These are phyloP conservation scores for Pammene fasciana DNA, from an alignment of 2,888 invertebrate genomes.

Conservation along the genomic window DNA sequence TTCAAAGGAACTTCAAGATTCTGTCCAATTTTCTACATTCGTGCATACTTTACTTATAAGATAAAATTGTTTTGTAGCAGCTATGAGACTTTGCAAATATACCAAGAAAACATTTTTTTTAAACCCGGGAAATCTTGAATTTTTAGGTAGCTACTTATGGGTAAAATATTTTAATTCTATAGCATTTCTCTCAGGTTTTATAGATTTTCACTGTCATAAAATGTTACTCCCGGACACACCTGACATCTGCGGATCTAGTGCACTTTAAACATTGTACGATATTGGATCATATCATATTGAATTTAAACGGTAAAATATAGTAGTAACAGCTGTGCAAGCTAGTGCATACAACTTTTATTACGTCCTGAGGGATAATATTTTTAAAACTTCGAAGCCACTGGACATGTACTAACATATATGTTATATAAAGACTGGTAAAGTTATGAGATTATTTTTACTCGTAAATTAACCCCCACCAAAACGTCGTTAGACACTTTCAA, in stretches of 20 bases:
- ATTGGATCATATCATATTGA: constrained; percentile 17
- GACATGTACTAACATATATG: too few species aligned
- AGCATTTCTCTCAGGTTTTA: not conserved
- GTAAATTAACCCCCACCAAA: too few species aligned
- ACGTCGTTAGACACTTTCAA: too few species aligned
- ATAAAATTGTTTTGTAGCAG: too few species aligned
- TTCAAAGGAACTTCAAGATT: too few species aligned
- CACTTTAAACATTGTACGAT: constrained; percentile 9
- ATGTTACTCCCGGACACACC: not conserved
- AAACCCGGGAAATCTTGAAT: too few species aligned
- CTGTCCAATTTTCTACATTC: too few species aligned
- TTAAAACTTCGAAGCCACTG: not conserved
- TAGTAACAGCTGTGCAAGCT: constrained; percentile 19
- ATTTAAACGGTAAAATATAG: constrained; percentile 9
- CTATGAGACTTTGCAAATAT: too few species aligned
- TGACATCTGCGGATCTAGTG: constrained; percentile 3
- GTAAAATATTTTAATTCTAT: not conserved
- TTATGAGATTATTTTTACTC: too few species aligned
- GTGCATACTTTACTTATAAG: too few species aligned
- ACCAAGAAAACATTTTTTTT: too few species aligned
- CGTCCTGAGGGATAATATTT: constrained; percentile 6
- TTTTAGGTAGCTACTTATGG: not conserved
- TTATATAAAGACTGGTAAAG: too few species aligned
- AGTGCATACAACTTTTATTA: constrained; percentile 18
- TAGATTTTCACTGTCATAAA: not conserved